phyloP scores from a whole-genome alignment of 2,113 vertebrate genomes.

The Amia ocellicauda region DNA sequence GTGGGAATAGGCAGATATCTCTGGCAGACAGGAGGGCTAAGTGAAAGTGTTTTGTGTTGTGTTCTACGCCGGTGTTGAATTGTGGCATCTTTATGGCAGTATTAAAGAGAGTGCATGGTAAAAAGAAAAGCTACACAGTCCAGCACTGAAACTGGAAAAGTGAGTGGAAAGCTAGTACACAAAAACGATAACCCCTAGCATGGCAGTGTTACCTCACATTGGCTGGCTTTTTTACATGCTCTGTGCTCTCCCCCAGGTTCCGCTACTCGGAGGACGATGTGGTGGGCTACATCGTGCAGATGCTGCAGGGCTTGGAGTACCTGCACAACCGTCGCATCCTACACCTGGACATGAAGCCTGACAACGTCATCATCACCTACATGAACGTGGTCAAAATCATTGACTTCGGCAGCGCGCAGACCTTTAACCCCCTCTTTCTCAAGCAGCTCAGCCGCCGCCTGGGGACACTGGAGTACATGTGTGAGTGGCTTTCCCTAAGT shows the following conservation, averaged over 20 bases:
- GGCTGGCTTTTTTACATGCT: no score
- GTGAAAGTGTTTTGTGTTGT: no score
- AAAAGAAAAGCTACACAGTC: no score
- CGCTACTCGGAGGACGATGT: conserved; percentile 95
- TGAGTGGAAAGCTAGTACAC: no score
- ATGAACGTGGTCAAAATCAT: conserved; percentile 92
- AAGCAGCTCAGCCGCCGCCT: conserved; percentile 79
- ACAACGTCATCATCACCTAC: conserved; percentile 83
- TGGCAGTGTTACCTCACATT: no score
- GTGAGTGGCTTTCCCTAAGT: conserved; percentile 61
- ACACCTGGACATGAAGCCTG: conserved; percentile 93
- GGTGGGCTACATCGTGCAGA: conserved; percentile 83
- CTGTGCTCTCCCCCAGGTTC: conserved; percentile 71
- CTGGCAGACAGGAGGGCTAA: no score
- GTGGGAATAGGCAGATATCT: not conserved
- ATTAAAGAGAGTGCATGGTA: no score
- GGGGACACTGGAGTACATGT: conserved; percentile 92
- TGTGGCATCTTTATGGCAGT: not conserved
- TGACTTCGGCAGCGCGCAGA: conserved; percentile 91
- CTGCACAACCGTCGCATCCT: conserved; percentile 82
- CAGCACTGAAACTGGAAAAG: no score
- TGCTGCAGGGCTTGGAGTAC: conserved; percentile 92
- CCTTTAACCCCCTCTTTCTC: conserved; percentile 87
- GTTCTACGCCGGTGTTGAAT: no score
- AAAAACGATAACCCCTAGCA: no score